These are phyloP conservation scores for Lycaena phlaeas DNA, from an alignment of 2,888 invertebrate genomes.

Conservation along the genomic window DNA sequence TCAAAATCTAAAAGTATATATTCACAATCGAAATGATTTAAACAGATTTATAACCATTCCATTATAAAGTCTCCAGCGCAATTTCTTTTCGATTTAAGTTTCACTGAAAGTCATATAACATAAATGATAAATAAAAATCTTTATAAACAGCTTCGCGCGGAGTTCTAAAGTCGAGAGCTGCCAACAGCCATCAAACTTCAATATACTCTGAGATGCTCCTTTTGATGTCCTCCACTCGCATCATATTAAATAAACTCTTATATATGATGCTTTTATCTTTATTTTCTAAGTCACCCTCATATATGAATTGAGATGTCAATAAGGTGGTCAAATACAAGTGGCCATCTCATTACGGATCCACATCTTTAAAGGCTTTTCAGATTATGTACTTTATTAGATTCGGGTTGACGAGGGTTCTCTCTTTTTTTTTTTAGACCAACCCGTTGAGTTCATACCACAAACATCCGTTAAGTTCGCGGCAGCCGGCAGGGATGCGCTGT, in stretches of 20 bases:
- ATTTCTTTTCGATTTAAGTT: constrained; percentile 7
- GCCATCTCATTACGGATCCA: constrained; percentile 22
- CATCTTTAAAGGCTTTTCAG: background rate
- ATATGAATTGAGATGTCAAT: constrained; percentile 18
- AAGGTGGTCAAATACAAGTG: constrained; percentile 18
- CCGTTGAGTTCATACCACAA: no score
- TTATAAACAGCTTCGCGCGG: constrained; percentile 16
- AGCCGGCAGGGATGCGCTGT: no score
- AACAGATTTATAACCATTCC: background rate
- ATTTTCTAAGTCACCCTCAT: constrained; percentile 21
- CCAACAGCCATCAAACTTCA: constrained; percentile 27
- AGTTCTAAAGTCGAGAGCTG: constrained; percentile 14
- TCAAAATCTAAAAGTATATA: no score
- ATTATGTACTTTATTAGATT: no score
- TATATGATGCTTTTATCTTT: constrained; percentile 22
- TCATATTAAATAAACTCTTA: constrained; percentile 34
- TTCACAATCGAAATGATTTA: no score
- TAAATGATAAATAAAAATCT: constrained; percentile 20
- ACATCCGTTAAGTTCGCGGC: no score
- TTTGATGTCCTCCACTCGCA: constrained; percentile 30
- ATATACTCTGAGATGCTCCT: constrained; percentile 28
- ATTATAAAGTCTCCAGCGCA: constrained; percentile 5
- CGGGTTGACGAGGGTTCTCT: no score
- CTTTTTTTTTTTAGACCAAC: background rate
- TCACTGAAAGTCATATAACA: constrained; percentile 8